Conservation (phyloP, 1,140 invertebrate species). For the Colletes gigas region DNA sequence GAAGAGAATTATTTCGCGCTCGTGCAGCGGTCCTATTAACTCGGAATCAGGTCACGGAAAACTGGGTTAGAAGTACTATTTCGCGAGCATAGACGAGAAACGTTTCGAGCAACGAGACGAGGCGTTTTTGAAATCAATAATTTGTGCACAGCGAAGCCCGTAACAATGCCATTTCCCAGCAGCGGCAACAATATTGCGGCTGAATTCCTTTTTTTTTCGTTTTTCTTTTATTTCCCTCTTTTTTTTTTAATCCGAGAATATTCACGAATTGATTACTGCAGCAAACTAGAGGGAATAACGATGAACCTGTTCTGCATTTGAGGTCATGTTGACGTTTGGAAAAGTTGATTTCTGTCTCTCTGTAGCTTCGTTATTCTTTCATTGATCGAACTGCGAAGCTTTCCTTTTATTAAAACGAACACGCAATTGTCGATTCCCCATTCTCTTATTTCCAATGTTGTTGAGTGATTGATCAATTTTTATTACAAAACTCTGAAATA, state of each 20-base stretch:
- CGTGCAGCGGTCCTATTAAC: slow-evolving; percentile 31
- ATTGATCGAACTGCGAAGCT: not conserved
- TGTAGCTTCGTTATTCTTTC: slow-evolving; percentile 3
- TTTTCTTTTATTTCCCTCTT: not conserved
- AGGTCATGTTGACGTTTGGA: slow-evolving; percentile 21
- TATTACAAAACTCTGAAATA: too few species aligned
- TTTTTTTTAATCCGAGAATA: slow-evolving; percentile 16
- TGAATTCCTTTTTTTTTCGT: slow-evolving; percentile 4
- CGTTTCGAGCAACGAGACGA: slow-evolving; percentile 5
- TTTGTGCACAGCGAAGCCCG: not conserved
- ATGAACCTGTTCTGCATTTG: slow-evolving; percentile 26
- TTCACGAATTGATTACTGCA: slow-evolving; percentile 16
- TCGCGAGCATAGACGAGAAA: slow-evolving; percentile 23
- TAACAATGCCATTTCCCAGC: slow-evolving; percentile 7
- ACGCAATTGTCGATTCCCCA: not conserved
- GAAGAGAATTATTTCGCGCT: slow-evolving; percentile 35
- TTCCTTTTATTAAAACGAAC: not conserved
- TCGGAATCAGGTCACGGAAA: slow-evolving; percentile 31
- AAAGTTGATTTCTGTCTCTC: slow-evolving; percentile 28
- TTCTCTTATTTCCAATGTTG: not conserved
- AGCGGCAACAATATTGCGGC: not conserved
- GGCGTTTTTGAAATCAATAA: slow-evolving; percentile 28
- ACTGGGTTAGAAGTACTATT: slow-evolving; percentile 39
- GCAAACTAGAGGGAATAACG: slow-evolving; percentile 26
- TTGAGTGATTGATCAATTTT: too few species aligned